Evolutionary conservation across 2,797 vertebrate species (phyloP).

Genomic region (Telmatherina bonti): DNA sequence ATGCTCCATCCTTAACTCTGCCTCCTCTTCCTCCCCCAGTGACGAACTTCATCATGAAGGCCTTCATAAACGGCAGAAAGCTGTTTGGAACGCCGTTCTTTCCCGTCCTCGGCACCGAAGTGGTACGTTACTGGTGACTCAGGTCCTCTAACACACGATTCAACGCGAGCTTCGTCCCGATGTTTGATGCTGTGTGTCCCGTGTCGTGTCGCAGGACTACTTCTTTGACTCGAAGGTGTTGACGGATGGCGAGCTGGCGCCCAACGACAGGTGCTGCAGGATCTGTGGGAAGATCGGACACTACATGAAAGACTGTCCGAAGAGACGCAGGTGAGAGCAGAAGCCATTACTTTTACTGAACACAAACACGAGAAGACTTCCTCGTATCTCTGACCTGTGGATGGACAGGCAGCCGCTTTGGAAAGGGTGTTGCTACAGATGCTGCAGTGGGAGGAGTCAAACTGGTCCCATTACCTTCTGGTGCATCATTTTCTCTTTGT

Average conservation of each 20-base stretch:
- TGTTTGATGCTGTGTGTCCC: neutral
- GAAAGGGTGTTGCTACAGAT: no score
- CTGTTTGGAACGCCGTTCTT: conserved; percentile 95
- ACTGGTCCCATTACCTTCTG: no score
- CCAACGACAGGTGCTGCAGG: conserved; percentile 97
- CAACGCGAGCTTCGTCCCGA: neutral
- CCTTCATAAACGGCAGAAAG: conserved; percentile 98
- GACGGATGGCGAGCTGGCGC: conserved; percentile 96
- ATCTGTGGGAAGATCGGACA: conserved; percentile 99
- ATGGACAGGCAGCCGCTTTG: no score
- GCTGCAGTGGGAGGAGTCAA: no score
- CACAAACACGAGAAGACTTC: no score
- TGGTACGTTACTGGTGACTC: conserved; percentile 81
- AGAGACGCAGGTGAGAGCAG: conserved; percentile 90
- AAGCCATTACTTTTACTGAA: no score
- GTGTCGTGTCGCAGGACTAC: conserved; percentile 86
- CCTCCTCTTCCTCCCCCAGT: conserved; percentile 77
- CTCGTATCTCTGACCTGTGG: no score
- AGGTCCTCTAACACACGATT: neutral
- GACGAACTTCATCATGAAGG: conserved; percentile 99
- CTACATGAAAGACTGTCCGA: conserved; percentile 99
- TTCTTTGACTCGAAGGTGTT: conserved; percentile 98
- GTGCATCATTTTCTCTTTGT: no score
- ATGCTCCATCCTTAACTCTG: no score
- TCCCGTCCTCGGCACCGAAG: conserved; percentile 90